Percentiles rank a stretch among this genome's conserved stretches.
Conservation (phyloP, 2,888 invertebrate species). For the Parthenolecanium corni region DNA sequence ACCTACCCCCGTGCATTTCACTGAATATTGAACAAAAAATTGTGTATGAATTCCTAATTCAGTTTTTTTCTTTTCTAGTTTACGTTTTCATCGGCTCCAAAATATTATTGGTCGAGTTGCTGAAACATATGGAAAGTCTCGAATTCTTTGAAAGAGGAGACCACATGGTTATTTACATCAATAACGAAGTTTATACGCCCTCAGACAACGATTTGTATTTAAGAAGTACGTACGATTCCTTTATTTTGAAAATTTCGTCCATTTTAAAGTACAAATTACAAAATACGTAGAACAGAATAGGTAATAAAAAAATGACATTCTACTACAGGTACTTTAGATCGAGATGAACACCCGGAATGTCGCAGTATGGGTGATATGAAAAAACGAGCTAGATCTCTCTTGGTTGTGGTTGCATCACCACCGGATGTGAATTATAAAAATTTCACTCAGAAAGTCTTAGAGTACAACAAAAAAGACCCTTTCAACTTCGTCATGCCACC, state of each 20-base stretch:
- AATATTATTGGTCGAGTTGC: constrained; percentile 76
- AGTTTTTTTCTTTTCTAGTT: constrained; percentile 49
- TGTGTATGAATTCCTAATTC: constrained; percentile 5
- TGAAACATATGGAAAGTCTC: constrained; percentile 79
- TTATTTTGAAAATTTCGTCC: no score
- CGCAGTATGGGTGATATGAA: constrained; percentile 50
- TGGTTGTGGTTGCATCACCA: constrained; percentile 81
- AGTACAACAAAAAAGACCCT: constrained; percentile 65
- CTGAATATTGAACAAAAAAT: no score
- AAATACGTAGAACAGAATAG: no score
- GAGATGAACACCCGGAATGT: constrained; percentile 42
- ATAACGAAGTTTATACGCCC: constrained; percentile 72
- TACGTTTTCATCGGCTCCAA: constrained; percentile 86
- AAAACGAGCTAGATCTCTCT: constrained; percentile 64
- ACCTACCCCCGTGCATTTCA: no score
- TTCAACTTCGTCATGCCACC: constrained; percentile 63
- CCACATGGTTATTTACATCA: constrained; percentile 90
- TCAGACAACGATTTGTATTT: constrained; percentile 66
- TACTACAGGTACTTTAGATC: not conserved
- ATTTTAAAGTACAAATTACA: no score
- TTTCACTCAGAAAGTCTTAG: constrained; percentile 67
- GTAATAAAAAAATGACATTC: not conserved
- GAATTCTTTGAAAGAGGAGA: constrained; percentile 82
- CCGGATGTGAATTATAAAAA: constrained; percentile 59
- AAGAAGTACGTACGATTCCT: constrained; percentile 47